These are phyloP conservation scores for Amyelois transitella DNA, from an alignment of 1,140 invertebrate genomes.

Conservation along the genomic window DNA sequence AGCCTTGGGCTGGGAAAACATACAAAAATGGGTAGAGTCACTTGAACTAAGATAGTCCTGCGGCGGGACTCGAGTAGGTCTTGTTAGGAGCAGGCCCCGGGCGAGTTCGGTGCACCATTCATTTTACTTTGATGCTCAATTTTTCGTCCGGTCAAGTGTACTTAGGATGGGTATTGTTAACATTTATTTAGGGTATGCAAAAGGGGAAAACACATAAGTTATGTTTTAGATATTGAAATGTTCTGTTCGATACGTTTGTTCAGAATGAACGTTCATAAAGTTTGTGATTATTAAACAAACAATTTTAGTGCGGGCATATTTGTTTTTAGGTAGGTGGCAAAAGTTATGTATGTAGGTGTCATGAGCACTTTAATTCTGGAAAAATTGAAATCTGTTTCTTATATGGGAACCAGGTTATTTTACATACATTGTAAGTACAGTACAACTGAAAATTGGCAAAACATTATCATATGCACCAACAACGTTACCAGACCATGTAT, in stretches of 20 bases:
- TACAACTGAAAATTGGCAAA: neutral
- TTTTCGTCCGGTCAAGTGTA: conserved; percentile 5
- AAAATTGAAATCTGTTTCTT: too few relatives aligned
- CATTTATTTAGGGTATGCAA: conserved; percentile 25
- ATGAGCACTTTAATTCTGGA: too few relatives aligned
- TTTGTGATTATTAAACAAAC: too few relatives aligned
- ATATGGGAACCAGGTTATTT: too few relatives aligned
- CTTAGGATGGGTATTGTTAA: conserved; percentile 1
- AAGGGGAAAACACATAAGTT: neutral
- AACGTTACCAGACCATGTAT: neutral
- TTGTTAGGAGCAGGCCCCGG: neutral
- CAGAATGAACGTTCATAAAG: too few relatives aligned
- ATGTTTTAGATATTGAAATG: neutral
- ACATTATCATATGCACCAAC: neutral
- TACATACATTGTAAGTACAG: too few relatives aligned
- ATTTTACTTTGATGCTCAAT: conserved; percentile 1
- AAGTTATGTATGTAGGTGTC: too few relatives aligned
- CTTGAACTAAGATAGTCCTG: conserved; percentile 2
- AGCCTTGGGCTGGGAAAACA: neutral
- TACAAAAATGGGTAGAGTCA: neutral
- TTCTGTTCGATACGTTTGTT: too few relatives aligned
- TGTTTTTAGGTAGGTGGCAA: too few relatives aligned
- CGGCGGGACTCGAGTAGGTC: neutral
- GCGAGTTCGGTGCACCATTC: neutral
- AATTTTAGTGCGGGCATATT: too few relatives aligned